phyloP scores from a whole-genome alignment of 2,888 invertebrate species.

The Dryadula phaetusa region DNA sequence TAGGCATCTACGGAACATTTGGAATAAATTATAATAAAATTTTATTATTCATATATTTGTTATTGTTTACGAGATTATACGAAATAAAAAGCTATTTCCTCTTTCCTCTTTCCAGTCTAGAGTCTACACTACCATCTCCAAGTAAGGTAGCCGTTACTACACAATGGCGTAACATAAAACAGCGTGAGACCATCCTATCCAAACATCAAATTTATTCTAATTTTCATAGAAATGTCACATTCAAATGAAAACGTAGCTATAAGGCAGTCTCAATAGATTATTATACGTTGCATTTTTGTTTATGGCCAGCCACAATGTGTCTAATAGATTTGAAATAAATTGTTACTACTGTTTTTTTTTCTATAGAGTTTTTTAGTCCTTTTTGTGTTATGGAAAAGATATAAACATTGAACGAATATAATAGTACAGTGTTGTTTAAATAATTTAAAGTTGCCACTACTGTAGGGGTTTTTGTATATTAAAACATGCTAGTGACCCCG shows the following conservation, averaged over 20 bases:
- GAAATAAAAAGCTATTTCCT: too few species aligned
- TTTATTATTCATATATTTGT: too few species aligned
- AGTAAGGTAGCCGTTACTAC: conserved; percentile 45
- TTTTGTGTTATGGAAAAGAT: neutral
- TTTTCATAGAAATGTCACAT: conserved; percentile 51
- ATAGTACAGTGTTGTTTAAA: too few species aligned
- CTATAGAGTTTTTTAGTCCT: neutral
- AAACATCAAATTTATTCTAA: conserved; percentile 49
- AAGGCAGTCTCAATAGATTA: conserved; percentile 42
- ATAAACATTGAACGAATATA: too few species aligned
- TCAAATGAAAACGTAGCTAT: conserved; percentile 41
- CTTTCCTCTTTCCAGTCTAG: neutral
- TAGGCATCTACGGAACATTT: too few species aligned
- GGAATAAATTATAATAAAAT: too few species aligned
- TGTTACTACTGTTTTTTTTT: conserved; percentile 14
- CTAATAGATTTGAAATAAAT: neutral
- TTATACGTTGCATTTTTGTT: conserved; percentile 46
- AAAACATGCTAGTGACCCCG: too few species aligned
- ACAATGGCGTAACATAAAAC: conserved; percentile 47
- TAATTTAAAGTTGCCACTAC: too few species aligned
- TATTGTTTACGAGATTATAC: too few species aligned
- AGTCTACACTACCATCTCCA: conserved; percentile 26
- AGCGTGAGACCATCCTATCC: conserved; percentile 44
- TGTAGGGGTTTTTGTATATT: too few species aligned
- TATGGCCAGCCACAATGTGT: conserved; percentile 32